phyloP scores from a whole-genome alignment of 1,140 invertebrate species.

The Tetramorium simillimum region DNA sequence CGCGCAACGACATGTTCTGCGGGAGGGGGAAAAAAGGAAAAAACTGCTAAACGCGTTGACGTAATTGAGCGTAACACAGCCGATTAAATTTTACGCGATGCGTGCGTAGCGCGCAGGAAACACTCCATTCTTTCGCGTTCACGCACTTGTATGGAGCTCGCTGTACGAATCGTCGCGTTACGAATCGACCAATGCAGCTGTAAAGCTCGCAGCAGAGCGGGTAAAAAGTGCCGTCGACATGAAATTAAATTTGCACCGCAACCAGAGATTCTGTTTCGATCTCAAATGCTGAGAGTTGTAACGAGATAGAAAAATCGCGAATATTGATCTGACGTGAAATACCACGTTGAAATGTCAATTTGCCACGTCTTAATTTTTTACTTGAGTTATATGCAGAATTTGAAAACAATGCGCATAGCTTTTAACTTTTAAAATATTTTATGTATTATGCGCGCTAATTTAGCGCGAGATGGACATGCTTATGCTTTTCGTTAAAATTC shows the following conservation, averaged over 20 bases:
- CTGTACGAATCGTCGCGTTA: slow-evolving; percentile 12
- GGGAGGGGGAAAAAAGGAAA: background rate
- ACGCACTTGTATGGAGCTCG: background rate
- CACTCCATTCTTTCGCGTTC: slow-evolving; percentile 2
- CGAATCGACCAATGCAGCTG: slow-evolving; percentile 13
- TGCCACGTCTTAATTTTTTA: background rate
- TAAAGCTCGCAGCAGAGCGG: background rate
- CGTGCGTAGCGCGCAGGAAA: slow-evolving; percentile 2
- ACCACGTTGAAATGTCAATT: background rate
- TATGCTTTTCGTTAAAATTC: no score
- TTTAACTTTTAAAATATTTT: background rate
- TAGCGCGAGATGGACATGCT: no score
- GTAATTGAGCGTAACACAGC: slow-evolving; percentile 68
- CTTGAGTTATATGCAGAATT: background rate
- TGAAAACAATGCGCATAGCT: background rate
- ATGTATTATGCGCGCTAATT: no score
- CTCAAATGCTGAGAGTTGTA: background rate
- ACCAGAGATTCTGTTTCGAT: background rate
- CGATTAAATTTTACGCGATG: slow-evolving; percentile 70
- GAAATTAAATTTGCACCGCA: slow-evolving; percentile 37
- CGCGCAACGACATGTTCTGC: slow-evolving; percentile 42
- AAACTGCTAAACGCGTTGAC: slow-evolving; percentile 42
- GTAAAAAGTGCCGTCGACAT: slow-evolving; percentile 7
- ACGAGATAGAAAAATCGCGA: background rate
- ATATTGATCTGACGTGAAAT: background rate